A percentile compares a stretch with the other conserved stretches of the same genome.
These are phyloP conservation scores for Mimas tiliae DNA, from an alignment of 2,888 invertebrate species.

Conservation along the genomic window DNA sequence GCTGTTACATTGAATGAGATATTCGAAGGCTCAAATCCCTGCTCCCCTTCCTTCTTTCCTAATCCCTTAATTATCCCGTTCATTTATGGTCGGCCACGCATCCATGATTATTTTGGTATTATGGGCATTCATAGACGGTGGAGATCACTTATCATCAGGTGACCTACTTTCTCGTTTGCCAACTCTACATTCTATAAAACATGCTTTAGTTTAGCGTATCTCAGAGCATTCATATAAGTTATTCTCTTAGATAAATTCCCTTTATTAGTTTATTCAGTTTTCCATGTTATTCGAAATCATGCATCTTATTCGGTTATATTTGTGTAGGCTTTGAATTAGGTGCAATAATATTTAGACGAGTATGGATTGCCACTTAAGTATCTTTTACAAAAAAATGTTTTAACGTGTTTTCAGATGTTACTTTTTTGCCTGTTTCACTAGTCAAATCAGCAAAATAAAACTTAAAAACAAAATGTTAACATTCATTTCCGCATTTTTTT, in stretches of 20 bases:
- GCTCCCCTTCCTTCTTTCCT: too few relatives aligned
- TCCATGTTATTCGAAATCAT: neutral
- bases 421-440: neutral
- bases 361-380: neutral
- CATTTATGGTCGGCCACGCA: too few relatives aligned
- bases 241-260: neutral
- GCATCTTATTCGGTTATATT: neutral
- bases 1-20: too few relatives aligned
- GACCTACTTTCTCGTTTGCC: too few relatives aligned
- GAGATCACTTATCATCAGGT: too few relatives aligned
- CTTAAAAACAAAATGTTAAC: neutral
- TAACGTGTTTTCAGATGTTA: neutral
- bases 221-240: too few relatives aligned
- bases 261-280: neutral
- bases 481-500: slow-evolving; percentile 18
- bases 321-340: slow-evolving; percentile 5
- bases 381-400: neutral
- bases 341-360: slow-evolving; percentile 12
- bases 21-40: too few relatives aligned
- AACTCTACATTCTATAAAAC: too few relatives aligned
- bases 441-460: neutral
- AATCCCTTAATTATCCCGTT: too few relatives aligned
- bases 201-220: too few relatives aligned
- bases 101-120: too few relatives aligned
- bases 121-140: too few relatives aligned